Evolutionary conservation across 2,888 invertebrate species (phyloP), one percentile per base, ranked within the genome.

Genomic region (Spodoptera littoralis): DNA sequence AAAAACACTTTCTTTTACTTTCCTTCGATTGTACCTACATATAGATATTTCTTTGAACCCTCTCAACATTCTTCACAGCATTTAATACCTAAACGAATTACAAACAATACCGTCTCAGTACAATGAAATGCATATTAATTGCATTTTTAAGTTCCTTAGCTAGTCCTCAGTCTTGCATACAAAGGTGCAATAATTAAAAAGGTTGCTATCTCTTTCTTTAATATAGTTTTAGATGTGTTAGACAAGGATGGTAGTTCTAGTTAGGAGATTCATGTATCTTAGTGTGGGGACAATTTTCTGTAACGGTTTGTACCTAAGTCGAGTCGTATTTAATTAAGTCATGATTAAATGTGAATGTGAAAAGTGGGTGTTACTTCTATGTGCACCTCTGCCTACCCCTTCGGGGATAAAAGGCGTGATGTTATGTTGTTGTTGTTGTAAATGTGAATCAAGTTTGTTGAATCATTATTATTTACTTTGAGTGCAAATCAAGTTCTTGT

Each of bases 51-150:
- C 18, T 18, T 18, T 18, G 27, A 27, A 27, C 3, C 5, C 27
- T 47, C 50, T 24, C 8, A 60, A 13, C 11, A 9, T 46, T 45
- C 30, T 44, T 45, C 56, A 73, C 53, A 45, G 50, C 46, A 53
- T 68, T 59, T 65, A 60, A 59, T 64, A 64, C 61, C 45, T 48
- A 49, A 63, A 54, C 44, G 56, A 65, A 73, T 73, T 55, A 43
- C 63, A 50, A 73, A 69, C 48, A 43, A 63, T 61, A 63, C 56
- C 47, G 27, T 63, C 51, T 24, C 11, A 45, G 60, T 45, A 61
- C 50, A 60, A 54, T 36, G 53, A 24, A 56, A 48, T 59, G 73
- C 75, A 73, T 73, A 77, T 65, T 73, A 76, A 76, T 73, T 60
- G 53, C 60, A 60, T 51, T 69, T 68, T 73, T 69, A 73, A 62